Base-by-base conservation (phyloP, 2,113 vertebrate genomes). In the Etheostoma cragini region DNA sequence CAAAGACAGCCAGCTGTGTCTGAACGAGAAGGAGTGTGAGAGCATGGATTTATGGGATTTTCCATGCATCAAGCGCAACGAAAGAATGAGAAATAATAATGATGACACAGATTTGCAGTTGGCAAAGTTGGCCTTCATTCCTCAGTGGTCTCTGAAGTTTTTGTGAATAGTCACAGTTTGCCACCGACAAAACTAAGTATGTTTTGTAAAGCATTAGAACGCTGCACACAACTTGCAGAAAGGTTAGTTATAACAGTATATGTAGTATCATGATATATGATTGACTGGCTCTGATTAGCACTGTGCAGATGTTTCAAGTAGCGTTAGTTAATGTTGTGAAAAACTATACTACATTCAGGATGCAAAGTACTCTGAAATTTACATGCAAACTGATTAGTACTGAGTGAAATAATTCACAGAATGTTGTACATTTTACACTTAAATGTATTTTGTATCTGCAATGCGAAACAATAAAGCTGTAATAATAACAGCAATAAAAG, bases 1-100 rank as follows among this genome's bases (percentile, higher is more conserved):
- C 78, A n/a, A 81, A 91, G 90, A 89, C 85, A 79, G 78, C 76
- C 92, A 93, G 90, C 92, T 82, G 87, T 89, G 77, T 81, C 74
- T 83, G 86, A 52, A 71, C 3, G 15, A 81, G 56, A 65, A 58
- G 54, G 42, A 72, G 76, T 46, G 85, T 78, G 82, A 78, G 82
- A 86, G 81, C 17, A 1, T 30, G 65, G 80, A 77, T 75, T 85
- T 47, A 19, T 58, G 61, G 57, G 79, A 79, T 78, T 75, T 85
- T 60, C 66, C 66, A 58, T 45, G 47, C 72, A 83, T 90, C 56
- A 47, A 50, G 76, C 19, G 26, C n/a, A 26, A 49, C 73, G 65
- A 84, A 67, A 72, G 78, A 87, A 77, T 74, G 79, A 79, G 71
- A 84, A 83, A 64, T 75, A 83, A 64, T 75, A 50, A 87, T 46